These are phyloP conservation scores for Mechanitis mazaeus DNA, from an alignment of 2,888 invertebrate genomes.

Conservation along the genomic window DNA sequence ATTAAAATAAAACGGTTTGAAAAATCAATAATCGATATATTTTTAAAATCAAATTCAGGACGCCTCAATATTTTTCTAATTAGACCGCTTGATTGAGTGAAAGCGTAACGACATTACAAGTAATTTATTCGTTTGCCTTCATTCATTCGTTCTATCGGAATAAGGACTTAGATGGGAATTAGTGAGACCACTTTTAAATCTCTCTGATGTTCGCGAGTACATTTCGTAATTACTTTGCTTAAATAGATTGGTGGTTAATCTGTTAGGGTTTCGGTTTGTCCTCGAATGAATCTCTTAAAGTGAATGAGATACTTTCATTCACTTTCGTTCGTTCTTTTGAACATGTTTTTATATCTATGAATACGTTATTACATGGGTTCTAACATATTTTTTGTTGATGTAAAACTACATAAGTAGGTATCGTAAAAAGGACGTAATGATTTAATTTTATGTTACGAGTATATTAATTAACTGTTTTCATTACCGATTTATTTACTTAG, in stretches of 20 bases:
- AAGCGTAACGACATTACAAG: slow-evolving; percentile 41
- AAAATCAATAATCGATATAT: background rate
- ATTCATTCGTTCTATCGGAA: slow-evolving; percentile 36
- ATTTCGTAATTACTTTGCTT: slow-evolving; percentile 57
- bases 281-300: slow-evolving; percentile 20
- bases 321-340: slow-evolving; percentile 14
- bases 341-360: slow-evolving; percentile 11
- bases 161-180: slow-evolving; percentile 23
- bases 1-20: background rate
- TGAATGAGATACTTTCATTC: slow-evolving; percentile 19
- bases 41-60: background rate
- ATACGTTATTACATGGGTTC: slow-evolving; percentile 5
- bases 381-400: background rate
- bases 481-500: too few relatives aligned
- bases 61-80: slow-evolving; percentile 48
- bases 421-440: too few relatives aligned
- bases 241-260: slow-evolving; percentile 57
- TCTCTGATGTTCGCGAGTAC: slow-evolving; percentile 43
- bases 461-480: too few relatives aligned
- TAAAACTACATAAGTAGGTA: too few relatives aligned
- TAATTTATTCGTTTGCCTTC: slow-evolving; percentile 53
- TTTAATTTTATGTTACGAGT: too few relatives aligned
- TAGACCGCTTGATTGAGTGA: slow-evolving; percentile 41
- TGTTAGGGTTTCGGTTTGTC: slow-evolving; percentile 31
- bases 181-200: slow-evolving; percentile 24